A percentile compares a stretch with the other conserved stretches of the same genome.
These are phyloP conservation scores for Calonectris borealis DNA, from an alignment of 2,113 vertebrate genomes.

Conservation along the genomic window DNA sequence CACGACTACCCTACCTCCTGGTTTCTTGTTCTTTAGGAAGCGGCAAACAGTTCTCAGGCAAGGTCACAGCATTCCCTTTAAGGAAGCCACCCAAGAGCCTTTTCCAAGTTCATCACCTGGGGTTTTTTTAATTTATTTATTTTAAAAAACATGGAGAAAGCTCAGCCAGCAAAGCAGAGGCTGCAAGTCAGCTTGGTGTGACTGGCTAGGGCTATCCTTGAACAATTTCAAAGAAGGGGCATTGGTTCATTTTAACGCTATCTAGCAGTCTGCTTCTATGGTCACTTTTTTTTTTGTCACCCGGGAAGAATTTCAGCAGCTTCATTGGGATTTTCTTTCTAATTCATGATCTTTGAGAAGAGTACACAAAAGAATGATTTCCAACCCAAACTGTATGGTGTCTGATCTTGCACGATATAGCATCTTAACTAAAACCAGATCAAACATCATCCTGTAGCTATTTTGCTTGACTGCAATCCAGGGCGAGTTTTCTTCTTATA, in stretches of 20 bases:
- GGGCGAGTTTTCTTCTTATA: not conserved
- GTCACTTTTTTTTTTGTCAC: not conserved
- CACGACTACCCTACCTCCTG: fast-evolving
- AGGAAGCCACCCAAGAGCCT: not conserved
- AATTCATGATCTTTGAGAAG: not conserved
- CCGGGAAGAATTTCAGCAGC: not conserved
- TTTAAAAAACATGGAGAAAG: not conserved
- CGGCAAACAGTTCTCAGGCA: not conserved
- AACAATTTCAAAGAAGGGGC: not conserved
- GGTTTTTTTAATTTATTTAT: not conserved
- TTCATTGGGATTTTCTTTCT: not conserved
- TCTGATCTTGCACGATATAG: fast-evolving
- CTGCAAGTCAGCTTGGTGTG: not conserved
- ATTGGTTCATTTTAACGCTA: fast-evolving
- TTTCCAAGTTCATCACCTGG: not conserved
- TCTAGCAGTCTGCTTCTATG: not conserved
- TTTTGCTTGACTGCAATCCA: not conserved
- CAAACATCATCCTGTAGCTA: not conserved
- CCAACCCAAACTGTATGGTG: not conserved
- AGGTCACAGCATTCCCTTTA: not conserved
- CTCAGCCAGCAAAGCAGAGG: not conserved
- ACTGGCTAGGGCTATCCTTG: not conserved
- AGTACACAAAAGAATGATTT: not conserved
- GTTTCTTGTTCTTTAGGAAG: not conserved
- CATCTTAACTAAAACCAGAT: not conserved